These are phyloP conservation scores for Nothoprocta pentlandii DNA, from an alignment of 2,113 vertebrate genomes.

Conservation along the genomic window DNA sequence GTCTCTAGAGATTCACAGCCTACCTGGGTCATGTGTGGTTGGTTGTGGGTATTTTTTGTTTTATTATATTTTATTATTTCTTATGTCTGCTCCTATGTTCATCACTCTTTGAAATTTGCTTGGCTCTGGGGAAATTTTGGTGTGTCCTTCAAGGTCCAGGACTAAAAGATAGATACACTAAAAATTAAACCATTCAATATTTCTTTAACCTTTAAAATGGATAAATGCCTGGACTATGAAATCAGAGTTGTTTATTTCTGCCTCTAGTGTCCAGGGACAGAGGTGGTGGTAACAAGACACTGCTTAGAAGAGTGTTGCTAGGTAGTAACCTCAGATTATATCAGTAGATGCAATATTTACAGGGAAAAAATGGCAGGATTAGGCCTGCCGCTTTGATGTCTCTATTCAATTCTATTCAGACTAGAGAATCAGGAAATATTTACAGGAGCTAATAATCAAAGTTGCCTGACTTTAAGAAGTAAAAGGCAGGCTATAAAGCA, in stretches of 20 bases:
- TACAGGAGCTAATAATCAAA: background rate
- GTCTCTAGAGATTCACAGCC: background rate
- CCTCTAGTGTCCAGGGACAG: background rate
- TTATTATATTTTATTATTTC: too few species aligned
- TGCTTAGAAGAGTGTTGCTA: background rate
- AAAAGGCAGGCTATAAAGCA: background rate
- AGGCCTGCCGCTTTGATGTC: background rate
- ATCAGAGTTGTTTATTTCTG: background rate
- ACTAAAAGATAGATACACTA: background rate
- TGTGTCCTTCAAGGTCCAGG: background rate
- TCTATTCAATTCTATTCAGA: background rate
- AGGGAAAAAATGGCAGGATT: background rate
- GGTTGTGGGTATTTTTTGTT: too few species aligned
- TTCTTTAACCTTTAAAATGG: background rate
- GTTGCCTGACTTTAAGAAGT: background rate
- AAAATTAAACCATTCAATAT: background rate
- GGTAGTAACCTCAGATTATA: rapidly evolving
- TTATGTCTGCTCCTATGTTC: background rate
- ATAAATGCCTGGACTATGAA: background rate
- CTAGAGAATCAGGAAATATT: background rate
- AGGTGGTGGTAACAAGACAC: background rate
- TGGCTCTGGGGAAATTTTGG: background rate
- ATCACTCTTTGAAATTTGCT: background rate
- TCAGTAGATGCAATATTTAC: background rate
- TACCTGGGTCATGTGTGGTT: too few species aligned